A percentile compares a stretch with the other conserved stretches of the same genome.
These are phyloP conservation scores for Aquatica leii DNA, from an alignment of 2,888 invertebrate species.

Conservation along the genomic window DNA sequence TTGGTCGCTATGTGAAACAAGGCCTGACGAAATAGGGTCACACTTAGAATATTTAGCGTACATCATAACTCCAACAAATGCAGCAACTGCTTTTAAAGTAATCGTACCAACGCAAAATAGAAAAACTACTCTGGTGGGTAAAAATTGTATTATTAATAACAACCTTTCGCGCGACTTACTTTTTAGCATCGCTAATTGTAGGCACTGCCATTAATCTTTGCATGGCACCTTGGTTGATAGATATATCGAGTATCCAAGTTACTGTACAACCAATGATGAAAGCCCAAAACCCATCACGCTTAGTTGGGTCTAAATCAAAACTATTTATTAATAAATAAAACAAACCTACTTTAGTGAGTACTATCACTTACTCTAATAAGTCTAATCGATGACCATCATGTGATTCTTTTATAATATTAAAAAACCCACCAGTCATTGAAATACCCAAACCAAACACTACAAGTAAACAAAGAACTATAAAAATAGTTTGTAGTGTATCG, in stretches of 20 bases:
- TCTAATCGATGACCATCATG: conserved; percentile 66
- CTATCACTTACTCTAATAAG: conserved; percentile 65
- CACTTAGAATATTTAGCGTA: too few relatives aligned
- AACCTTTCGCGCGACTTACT: conserved; percentile 53
- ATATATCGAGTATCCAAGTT: conserved; percentile 64
- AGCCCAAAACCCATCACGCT: conserved; percentile 57
- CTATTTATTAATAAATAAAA: too few relatives aligned
- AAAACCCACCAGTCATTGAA: conserved; percentile 64
- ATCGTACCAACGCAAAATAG: conserved; percentile 60
- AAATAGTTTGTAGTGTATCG: conserved; percentile 67
- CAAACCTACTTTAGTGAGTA: too few relatives aligned
- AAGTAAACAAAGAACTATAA: conserved; percentile 64
- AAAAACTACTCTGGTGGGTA: conserved; percentile 20
- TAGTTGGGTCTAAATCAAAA: background rate
- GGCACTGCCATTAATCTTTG: conserved; percentile 70
- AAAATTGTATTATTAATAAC: background rate
- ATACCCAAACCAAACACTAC: conserved; percentile 67
- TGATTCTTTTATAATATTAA: conserved; percentile 66
- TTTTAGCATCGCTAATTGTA: conserved; percentile 64
- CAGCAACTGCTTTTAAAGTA: conserved; percentile 59
- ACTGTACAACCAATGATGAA: conserved; percentile 66
- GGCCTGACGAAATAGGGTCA: background rate
- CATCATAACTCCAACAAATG: background rate
- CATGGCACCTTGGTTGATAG: conserved; percentile 66
- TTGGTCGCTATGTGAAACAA: background rate